Base-by-base conservation (phyloP, 2,888 invertebrate species). In the Amphimallon solstitiale region DNA sequence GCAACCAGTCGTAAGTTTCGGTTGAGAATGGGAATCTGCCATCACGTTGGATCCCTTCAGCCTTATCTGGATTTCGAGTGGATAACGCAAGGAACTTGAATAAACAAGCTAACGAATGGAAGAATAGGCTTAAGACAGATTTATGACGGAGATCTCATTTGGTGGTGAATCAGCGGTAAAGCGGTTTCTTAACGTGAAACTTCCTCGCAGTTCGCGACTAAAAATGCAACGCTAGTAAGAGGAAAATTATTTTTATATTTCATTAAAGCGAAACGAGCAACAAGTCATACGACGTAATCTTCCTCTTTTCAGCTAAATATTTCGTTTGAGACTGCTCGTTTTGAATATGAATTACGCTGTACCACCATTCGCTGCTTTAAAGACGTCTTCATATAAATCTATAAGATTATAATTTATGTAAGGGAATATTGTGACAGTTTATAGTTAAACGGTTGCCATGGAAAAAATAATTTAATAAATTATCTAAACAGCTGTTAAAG, bases 61-160 rank as follows among this genome's bases (percentile, higher is more conserved):
- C 40, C 17, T 56, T 56, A 56, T 56, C 56, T 56, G 40, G 56
- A 56, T 56, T 56, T 56, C 29, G 56, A 29, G 29, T 56, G 40
- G 56, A 56, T 56, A 56, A 43, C 56, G 40, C 29, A 23, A 40
- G 14, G 56, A 29, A 40, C 35, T 56, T 56, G 54, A 56, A 56
- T 56, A 56, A 56, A 56, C 56, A 56, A 56, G 56, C 40, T 56
- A 56, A 56, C 56, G 56, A 40, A 56, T 56, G 40, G 56, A 56
- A 56, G 56, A 56, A 40, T 43, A 23, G 56, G 56, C 23, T 40
- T 56, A 56, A 52, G 52, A 52, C 37, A 37, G 52, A 52, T 56
- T 56, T 56, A 56, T 56, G 40, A 23, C 29, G 56, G n/a, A 56
- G 21, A 40, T 56, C 56, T 56, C 21, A 56, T 56, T 54, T 23